Base-by-base conservation (phyloP, 2,888 invertebrate genomes). In the Thecocarcelia acutangulata region DNA sequence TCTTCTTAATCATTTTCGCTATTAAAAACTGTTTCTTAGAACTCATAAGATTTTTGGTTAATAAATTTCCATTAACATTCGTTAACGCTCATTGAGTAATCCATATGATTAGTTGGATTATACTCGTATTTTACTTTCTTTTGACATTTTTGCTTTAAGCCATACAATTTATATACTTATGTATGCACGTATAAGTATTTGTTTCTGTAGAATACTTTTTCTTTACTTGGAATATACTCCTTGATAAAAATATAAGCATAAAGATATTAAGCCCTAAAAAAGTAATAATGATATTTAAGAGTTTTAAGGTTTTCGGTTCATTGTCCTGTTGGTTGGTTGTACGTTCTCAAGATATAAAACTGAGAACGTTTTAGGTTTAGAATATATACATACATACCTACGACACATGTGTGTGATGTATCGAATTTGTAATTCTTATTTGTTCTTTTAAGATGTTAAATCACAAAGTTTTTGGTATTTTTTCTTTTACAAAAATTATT, bases 61-160 rank as follows among this genome's bases (percentile, higher is more conserved):
- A 78, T 78, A 81, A 79, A 76, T 83, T 83, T 83, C 80, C 84
- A 86, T 85, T 85, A 87, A 85, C 84, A 84, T 84, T 84, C 56
- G 58, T 84, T 85, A 74, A 69, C 63, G 44, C 75, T 63, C 56
- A 54, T 42, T 74, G 37, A 58, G n/a, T 73, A 64, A 61, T 54
- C 42, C 74, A 56, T 40, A 59, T 77, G 77, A 80, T 80, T 73
- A 83, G 69, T 69, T 33, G 33, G 33, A 33, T 33, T 33, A 33
- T 8, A n/a, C n/a, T n/a, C n/a, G n/a, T n/a, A 8, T 33, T 72
- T 37, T 17, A 24, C 50, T 70, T 58, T 64, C 12, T 15, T 69
- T 24, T 58, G 24, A 21, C 24, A 6, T 54, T 13, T 9, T 0
- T 3, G n/a, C 17, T 42, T n/a, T 40, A 15, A 15, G 11, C 6